These are phyloP conservation scores for Salvator merianae DNA, from an alignment of 2,113 vertebrate species.

Conservation along the genomic window DNA sequence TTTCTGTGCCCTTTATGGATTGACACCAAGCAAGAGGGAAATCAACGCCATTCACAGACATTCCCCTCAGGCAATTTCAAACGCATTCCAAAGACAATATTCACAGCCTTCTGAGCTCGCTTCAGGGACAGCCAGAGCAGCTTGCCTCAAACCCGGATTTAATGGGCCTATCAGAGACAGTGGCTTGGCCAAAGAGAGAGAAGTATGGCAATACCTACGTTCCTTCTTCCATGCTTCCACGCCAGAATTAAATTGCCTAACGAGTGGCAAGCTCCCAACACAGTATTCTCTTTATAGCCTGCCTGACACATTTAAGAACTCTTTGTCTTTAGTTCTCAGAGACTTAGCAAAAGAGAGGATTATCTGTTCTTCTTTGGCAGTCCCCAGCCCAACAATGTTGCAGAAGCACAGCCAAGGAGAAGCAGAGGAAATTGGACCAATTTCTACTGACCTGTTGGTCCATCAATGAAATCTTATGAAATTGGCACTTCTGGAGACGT, in stretches of 20 bases:
- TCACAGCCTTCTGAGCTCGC: background rate
- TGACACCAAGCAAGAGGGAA: slow-evolving; percentile 1
- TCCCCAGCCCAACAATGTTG: background rate
- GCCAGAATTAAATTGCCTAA: accelerated
- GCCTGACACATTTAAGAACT: background rate
- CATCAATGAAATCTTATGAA: background rate
- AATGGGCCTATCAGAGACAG: background rate
- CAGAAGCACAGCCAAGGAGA: background rate
- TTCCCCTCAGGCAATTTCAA: slow-evolving; percentile 6
- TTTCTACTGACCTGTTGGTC: slow-evolving; percentile 1
- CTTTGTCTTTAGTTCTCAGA: background rate
- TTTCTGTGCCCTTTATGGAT: slow-evolving; percentile 1
- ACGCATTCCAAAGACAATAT: background rate
- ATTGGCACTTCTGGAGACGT: background rate
- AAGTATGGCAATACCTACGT: background rate
- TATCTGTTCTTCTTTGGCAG: background rate
- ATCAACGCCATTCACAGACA: background rate
- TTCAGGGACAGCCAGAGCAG: background rate
- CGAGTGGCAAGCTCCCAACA: accelerated
- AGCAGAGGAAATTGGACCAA: background rate
- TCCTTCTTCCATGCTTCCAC: background rate
- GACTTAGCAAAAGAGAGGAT: slow-evolving; percentile 10
- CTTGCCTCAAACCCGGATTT: background rate
- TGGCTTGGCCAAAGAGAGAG: background rate
- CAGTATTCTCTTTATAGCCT: background rate